A percentile compares a stretch with the other conserved stretches of the same genome.
Conservation (phyloP, 2,888 invertebrate species). For the Cantharis nigra region DNA sequence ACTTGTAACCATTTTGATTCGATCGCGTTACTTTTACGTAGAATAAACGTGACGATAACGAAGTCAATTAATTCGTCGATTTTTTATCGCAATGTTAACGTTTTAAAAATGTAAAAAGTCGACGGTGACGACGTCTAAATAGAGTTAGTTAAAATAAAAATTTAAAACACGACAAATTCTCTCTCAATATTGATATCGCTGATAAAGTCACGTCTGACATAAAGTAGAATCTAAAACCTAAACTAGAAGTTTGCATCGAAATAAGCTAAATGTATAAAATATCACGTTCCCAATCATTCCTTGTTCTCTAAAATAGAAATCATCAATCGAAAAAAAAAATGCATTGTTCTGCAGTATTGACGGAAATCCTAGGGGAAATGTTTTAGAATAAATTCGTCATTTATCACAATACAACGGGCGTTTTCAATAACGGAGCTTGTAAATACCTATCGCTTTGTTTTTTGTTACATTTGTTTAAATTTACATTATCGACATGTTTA, state of each 20-base stretch:
- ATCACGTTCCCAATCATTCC: slow-evolving; percentile 47
- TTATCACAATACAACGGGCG: slow-evolving; percentile 27
- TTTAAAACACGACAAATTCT: slow-evolving; percentile 18
- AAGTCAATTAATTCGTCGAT: background rate
- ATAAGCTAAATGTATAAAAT: slow-evolving; percentile 51
- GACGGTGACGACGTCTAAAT: slow-evolving; percentile 19
- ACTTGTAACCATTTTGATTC: background rate
- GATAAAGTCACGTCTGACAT: slow-evolving; percentile 40
- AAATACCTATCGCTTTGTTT: slow-evolving; percentile 1
- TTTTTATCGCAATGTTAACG: background rate
- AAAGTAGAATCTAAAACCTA: slow-evolving; percentile 37
- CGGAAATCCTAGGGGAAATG: slow-evolving; percentile 22
- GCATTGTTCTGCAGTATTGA: slow-evolving; percentile 30
- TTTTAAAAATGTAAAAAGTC: slow-evolving; percentile 3
- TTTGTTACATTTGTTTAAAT: slow-evolving; percentile 12
- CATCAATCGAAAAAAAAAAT: slow-evolving; percentile 35
- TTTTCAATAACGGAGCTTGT: slow-evolving; percentile 21
- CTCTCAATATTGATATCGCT: slow-evolving; percentile 41
- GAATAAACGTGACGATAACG: background rate
- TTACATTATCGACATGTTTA: slow-evolving; percentile 7
- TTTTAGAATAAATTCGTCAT: slow-evolving; percentile 24
- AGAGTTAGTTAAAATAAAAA: slow-evolving; percentile 24
- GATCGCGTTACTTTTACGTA: background rate
- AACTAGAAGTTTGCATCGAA: slow-evolving; percentile 45
- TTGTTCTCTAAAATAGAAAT: slow-evolving; percentile 41